Conservation (phyloP, 37 sponge, comb jelly and placozoan species). For the Hexactinellida sp. region DNA sequence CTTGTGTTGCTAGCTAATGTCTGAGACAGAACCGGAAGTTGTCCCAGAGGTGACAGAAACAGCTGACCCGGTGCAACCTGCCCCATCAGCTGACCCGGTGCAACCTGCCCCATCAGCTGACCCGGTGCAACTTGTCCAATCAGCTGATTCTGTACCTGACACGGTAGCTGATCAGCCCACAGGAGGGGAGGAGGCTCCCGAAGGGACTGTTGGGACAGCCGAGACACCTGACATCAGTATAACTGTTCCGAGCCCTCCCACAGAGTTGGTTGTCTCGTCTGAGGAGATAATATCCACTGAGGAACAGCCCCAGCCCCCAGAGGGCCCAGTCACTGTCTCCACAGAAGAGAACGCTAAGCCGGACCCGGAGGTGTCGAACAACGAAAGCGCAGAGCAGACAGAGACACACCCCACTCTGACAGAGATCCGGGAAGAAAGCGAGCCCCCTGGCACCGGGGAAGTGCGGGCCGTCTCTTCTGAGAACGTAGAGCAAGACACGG, state of each 20-base stretch:
- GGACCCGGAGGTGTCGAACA: too few relatives aligned
- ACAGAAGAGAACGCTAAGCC: background rate
- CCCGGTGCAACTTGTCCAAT: too few relatives aligned
- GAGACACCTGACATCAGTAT: background rate
- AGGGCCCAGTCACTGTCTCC: background rate
- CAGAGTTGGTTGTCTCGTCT: background rate
- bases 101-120: too few relatives aligned
- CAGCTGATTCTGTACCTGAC: background rate
- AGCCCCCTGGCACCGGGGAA: background rate
- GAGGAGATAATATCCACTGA: background rate
- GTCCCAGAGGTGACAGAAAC: background rate
- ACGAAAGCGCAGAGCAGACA: background rate
- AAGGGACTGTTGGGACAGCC: too few relatives aligned
- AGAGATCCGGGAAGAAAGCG: background rate
- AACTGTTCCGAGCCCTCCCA: background rate
- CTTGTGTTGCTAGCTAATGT: background rate
- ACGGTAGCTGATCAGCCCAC: background rate
- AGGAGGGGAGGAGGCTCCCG: background rate
- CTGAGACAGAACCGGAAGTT: background rate
- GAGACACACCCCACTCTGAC: slow-evolving; percentile 1
- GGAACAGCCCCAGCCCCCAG: too few relatives aligned
- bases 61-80: background rate
- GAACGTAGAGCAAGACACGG: background rate
- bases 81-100: background rate
- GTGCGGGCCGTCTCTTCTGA: background rate